Evolutionary conservation across 2,888 invertebrate genomes (phyloP).

Genomic region (Rosalia funebris): DNA sequence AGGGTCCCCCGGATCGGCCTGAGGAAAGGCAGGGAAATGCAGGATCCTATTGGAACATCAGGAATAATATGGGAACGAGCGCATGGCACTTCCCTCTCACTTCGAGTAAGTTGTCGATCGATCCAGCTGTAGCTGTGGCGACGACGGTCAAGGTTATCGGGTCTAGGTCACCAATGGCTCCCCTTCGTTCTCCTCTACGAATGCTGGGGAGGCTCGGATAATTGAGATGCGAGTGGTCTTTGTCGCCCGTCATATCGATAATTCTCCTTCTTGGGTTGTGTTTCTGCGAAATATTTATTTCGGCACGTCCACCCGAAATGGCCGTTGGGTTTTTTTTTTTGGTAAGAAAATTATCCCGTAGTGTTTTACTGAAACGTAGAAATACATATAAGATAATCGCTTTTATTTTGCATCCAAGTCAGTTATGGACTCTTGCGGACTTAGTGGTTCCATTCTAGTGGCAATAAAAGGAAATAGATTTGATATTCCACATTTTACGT

Average conservation of each 20-base stretch:
- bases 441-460: no score
- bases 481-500: no score
- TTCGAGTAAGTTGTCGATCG: conserved; percentile 40
- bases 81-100: conserved; percentile 22
- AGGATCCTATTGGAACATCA: conserved; percentile 21
- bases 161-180: conserved; percentile 46
- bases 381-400: no score
- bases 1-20: conserved; percentile 4
- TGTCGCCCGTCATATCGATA: background rate
- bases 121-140: conserved; percentile 49
- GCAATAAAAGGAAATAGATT: no score
- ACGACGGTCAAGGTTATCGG: conserved; percentile 48
- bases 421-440: no score
- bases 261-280: background rate
- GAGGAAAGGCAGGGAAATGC: conserved; percentile 16
- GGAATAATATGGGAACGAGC: conserved; percentile 22
- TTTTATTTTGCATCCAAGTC: no score
- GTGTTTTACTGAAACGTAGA: no score
- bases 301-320: background rate
- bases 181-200: conserved; percentile 3
- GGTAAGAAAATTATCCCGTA: no score
- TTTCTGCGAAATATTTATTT: background rate
- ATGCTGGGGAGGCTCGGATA: conserved; percentile 3
- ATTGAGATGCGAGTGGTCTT: conserved; percentile 13
- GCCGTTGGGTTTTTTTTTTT: no score